Evolutionary conservation across 2,113 vertebrate genomes (phyloP).

Genomic region (Isurus oxyrinchus): DNA sequence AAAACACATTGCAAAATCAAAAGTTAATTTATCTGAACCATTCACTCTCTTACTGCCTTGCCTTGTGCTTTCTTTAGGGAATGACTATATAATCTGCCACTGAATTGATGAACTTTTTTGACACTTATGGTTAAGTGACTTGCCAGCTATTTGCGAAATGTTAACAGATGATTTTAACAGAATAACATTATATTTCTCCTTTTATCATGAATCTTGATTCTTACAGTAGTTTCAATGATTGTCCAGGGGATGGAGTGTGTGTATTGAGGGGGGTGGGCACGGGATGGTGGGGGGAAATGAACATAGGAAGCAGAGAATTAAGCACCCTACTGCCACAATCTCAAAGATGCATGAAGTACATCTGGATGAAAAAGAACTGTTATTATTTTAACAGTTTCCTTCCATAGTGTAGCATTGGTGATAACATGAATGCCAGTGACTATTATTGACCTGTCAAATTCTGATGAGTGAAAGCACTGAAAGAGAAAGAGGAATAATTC

Average conservation of each 20-base stretch:
- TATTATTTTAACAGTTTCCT: neutral
- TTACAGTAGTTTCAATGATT: neutral
- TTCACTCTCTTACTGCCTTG: neutral
- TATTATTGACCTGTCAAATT: neutral
- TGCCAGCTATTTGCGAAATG: neutral
- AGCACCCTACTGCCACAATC: neutral
- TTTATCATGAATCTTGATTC: neutral
- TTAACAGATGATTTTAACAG: neutral
- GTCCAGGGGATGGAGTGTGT: neutral
- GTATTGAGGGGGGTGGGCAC: too few species aligned
- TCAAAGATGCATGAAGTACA: neutral
- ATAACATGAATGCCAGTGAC: neutral
- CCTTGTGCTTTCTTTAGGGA: neutral
- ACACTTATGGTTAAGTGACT: neutral
- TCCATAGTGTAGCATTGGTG: neutral
- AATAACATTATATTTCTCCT: neutral
- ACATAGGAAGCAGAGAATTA: neutral
- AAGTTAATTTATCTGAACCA: neutral
- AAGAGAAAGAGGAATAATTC: neutral
- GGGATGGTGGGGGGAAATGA: neutral
- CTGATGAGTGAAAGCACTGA: neutral
- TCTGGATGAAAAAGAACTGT: neutral
- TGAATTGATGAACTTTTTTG: neutral
- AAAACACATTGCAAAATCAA: neutral
- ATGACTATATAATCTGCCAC: neutral